Conservation (phyloP, 1,140 invertebrate genomes). For the Copidosoma floridanum region DNA sequence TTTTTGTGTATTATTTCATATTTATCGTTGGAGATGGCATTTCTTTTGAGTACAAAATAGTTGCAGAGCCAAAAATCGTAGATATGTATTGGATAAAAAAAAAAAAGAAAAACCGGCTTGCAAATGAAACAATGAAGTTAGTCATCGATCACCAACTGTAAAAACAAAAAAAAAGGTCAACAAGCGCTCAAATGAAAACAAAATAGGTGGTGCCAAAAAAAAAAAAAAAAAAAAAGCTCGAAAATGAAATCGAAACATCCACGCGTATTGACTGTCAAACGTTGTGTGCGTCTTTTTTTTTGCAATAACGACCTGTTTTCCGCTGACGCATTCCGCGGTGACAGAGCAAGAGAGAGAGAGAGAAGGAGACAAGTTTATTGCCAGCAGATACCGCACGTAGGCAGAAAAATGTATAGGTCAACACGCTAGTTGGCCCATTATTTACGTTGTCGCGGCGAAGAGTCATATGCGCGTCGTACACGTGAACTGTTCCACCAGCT, state of each 20-base stretch:
- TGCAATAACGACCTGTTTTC: not conserved
- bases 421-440: constrained; percentile 34
- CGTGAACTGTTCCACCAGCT: too few species aligned
- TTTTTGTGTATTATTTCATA: too few species aligned
- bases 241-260: constrained; percentile 19
- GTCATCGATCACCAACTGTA: too few species aligned
- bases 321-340: not conserved
- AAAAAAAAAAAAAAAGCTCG: not conserved
- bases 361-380: constrained; percentile 26
- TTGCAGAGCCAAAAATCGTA: too few species aligned
- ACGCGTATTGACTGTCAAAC: constrained; percentile 2
- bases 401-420: too few species aligned
- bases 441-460: constrained; percentile 33
- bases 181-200: too few species aligned
- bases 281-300: not conserved
- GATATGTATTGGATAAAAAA: too few species aligned
- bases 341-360: constrained; percentile 7
- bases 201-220: too few species aligned
- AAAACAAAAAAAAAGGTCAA: too few species aligned
- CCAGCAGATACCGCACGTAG: not conserved
- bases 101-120: not conserved
- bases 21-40: too few species aligned
- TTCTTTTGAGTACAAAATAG: too few species aligned
- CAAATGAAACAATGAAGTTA: too few species aligned
- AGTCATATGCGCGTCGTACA: constrained; percentile 27